phyloP scores from a whole-genome alignment of 2,113 vertebrate species.

The Montifringilla adamsi region DNA sequence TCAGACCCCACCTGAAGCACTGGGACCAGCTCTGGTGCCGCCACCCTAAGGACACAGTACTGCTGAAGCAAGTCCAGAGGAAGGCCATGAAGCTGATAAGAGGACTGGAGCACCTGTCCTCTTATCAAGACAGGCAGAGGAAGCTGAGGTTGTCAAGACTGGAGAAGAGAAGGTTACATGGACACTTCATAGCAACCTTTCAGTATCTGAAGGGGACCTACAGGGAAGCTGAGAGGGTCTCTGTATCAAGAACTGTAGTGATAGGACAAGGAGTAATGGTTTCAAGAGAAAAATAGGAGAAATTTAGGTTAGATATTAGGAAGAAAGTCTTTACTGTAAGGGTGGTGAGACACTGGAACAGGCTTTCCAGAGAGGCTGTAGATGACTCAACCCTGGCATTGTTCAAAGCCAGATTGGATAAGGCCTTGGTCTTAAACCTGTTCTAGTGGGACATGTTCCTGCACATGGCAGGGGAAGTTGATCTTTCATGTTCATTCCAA shows the following conservation, averaged over 20 bases:
- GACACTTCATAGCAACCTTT: neutral
- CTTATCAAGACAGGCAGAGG: neutral
- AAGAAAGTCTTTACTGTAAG: neutral
- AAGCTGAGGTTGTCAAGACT: neutral
- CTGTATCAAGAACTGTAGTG: neutral
- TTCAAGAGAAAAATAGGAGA: neutral
- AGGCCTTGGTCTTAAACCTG: neutral
- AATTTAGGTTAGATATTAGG: neutral
- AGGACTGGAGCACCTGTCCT: neutral
- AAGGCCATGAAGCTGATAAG: neutral
- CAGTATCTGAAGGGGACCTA: neutral
- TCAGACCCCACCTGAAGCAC: neutral
- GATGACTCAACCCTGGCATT: neutral
- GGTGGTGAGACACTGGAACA: neutral
- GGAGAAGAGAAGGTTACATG: neutral
- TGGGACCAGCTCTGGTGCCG: neutral
- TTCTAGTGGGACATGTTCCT: neutral
- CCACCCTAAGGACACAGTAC: neutral
- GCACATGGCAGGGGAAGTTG: rapidly evolving
- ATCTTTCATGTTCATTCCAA: neutral
- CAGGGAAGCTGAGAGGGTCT: neutral
- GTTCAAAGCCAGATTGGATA: neutral
- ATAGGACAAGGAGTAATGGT: neutral
- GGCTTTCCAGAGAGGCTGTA: neutral
- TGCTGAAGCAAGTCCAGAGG: neutral